Evolutionary conservation across 2,888 invertebrate species (phyloP).

Genomic region (Plemyria rubiginata): DNA sequence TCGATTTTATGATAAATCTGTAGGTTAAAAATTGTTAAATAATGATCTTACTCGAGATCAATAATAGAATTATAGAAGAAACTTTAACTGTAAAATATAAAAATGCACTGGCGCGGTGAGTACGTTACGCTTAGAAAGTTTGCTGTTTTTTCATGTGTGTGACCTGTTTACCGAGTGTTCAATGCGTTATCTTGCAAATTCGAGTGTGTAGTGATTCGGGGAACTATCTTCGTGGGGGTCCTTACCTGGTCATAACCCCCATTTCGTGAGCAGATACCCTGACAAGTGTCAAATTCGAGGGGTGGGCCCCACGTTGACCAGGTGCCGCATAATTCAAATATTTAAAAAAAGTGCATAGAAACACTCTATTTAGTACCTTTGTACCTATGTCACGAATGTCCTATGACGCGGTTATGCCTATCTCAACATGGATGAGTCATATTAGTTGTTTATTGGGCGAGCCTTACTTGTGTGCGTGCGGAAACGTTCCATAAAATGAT

Average conservation of each 20-base stretch:
- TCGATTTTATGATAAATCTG: slow-evolving; percentile 83
- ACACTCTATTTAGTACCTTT: slow-evolving; percentile 46
- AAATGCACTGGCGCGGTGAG: slow-evolving; percentile 98
- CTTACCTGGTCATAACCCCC: slow-evolving; percentile 70
- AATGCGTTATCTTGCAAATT: slow-evolving; percentile 43
- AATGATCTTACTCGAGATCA: slow-evolving; percentile 99
- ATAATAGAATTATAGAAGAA: slow-evolving; percentile 99
- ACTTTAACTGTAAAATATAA: slow-evolving; percentile 97
- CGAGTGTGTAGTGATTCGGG: slow-evolving; percentile 42
- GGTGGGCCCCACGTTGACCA: slow-evolving; percentile 82
- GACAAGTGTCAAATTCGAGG: slow-evolving; percentile 79
- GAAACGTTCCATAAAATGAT: slow-evolving; percentile 74
- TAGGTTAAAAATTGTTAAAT: slow-evolving; percentile 84
- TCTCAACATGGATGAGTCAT: slow-evolving; percentile 77
- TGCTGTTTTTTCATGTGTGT: slow-evolving; percentile 68
- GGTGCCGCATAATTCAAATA: slow-evolving; percentile 48
- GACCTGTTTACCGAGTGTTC: slow-evolving; percentile 58
- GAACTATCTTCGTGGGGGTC: slow-evolving; percentile 52
- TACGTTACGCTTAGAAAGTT: slow-evolving; percentile 85
- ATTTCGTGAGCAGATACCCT: slow-evolving; percentile 65
- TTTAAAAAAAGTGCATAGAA: slow-evolving; percentile 43
- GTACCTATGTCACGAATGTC: slow-evolving; percentile 51
- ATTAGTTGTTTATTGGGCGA: slow-evolving; percentile 65
- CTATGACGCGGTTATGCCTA: slow-evolving; percentile 73
- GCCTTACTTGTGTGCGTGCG: slow-evolving; percentile 65